Evolutionary conservation across 2,113 vertebrate species (phyloP), one percentile per base, ranked within the genome.

Genomic region (Coryphaenoides rupestris): DNA sequence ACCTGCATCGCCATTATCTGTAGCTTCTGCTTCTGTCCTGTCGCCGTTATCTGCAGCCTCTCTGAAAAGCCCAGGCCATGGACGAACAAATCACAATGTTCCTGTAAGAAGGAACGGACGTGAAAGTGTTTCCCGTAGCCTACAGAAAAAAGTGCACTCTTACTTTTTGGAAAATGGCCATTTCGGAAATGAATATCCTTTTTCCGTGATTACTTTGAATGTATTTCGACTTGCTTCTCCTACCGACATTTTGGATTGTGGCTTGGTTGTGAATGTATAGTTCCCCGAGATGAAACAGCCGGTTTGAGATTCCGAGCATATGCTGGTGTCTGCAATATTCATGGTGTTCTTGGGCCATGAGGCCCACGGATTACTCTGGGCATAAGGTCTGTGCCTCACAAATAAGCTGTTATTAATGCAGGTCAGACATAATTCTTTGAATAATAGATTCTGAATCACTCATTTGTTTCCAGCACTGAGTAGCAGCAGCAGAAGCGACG

Each of bases 271-370:
- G 21, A 72, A 65, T 76, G 54, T 72, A 72, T 69, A 62, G 57
- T 7, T 73, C 12, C 53, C 52, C 47, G 16, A 33, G 70, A 81
- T 40, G 74, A 19, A 40, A 72, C 1, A 4, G 63, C 73, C 55
- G 50, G 28, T 63, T 77, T 75, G 65, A 66, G 59, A 77, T 79
- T 85, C 76, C 63, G 69, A 81, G 74, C 76, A 81, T 82, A 84
- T 76, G 75, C 63, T 62, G 13, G 52, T 62, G 21, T 74, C 67
- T 86, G 55, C 70, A 79, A 80, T 86, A 85, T 86, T 79, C 69
- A 88, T 79, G 60, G 58, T 76, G 66, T 63, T 72, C 74, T 70
- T 73, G 62, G 69, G 65, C 67, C 66, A 62, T 40, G 33, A 40
- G 7, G 62, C 62, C 68, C 53, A 53, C 59, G 63, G 72, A 72